Base-by-base conservation (phyloP, 2,888 invertebrate species). In the Macropis europaea region DNA sequence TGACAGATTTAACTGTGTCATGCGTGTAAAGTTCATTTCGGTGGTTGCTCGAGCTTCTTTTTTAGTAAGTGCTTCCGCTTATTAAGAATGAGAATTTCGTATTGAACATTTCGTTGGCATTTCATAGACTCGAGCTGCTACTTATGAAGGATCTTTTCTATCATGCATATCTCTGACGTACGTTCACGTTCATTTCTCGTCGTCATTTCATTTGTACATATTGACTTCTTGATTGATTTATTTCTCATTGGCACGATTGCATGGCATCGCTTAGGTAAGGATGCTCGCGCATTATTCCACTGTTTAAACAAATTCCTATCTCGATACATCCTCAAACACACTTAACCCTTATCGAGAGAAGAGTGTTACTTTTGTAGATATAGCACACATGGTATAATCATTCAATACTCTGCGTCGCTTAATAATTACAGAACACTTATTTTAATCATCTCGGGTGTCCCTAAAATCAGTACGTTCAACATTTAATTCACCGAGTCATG, bases 211-310 rank as follows among this genome's bases (percentile, higher is more conserved):
- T 68, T 66, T 76, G 40, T 68, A 45, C 34, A 40, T 62, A 59
- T 71, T 47, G 13, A 59, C 48, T 61, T 34, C 13, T 38, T 26
- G 38, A 19, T 47, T 62, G 54, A 24, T 48, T 72, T n/a, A 61
- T 81, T 76, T 75, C 71, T 79, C 78, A 81, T 77, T 73, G 63
- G 82, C 84, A 83, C 79, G 83, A 77, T 62, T 76, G 83, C 82
- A 84, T 84, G 83, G 77, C 82, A 77, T 76, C 70, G 83, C 83
- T 84, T 83, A 62, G 30, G 54, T 63, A 66, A 77, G 48, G 30
- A 69, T 70, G 74, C 81, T 80, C 76, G 71, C 64, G 64, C 64
- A 68, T 15, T 34, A 56, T 62, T 56, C 50, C 52, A 34, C 36
- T 19, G 22, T n/a, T n/a, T 19, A 45, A 52, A 45, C 26, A 17